Conservation (phyloP, 2,113 vertebrate genomes). For the Oncorhynchus tshawytscha region DNA sequence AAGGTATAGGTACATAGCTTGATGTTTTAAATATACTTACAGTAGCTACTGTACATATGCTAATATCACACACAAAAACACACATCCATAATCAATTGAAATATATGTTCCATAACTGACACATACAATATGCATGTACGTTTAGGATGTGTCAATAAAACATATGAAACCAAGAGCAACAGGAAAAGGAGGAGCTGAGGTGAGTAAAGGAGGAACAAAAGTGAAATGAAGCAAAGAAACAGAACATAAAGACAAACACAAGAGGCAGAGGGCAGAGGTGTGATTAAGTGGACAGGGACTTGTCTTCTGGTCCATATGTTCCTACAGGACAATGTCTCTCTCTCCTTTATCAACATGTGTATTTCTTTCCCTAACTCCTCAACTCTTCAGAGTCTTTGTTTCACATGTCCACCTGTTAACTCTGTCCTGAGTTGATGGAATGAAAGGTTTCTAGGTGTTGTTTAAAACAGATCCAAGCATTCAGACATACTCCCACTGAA, state of each 20-base stretch:
- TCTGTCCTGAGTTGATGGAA: background rate
- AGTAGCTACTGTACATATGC: constrained; percentile 16
- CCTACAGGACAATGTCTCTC: background rate
- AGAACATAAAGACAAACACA: constrained; percentile 60
- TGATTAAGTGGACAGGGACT: constrained; percentile 26
- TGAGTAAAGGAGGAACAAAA: constrained; percentile 37
- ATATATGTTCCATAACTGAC: constrained; percentile 58
- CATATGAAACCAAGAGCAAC: constrained; percentile 55
- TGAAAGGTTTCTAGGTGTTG: background rate
- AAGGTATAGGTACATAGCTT: background rate
- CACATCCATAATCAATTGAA: constrained; percentile 53
- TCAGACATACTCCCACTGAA: no score
- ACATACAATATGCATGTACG: constrained; percentile 72
- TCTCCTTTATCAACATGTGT: background rate
- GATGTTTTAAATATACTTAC: background rate
- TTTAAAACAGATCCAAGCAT: no score
- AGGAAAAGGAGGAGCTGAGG: constrained; percentile 6
- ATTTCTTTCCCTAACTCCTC: background rate
- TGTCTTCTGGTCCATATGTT: constrained; percentile 28
- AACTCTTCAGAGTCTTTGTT: background rate
- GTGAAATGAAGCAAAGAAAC: constrained; percentile 58
- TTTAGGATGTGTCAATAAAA: constrained; percentile 67
- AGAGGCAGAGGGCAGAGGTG: constrained; percentile 13
- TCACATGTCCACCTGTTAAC: no score
- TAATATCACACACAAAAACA: constrained; percentile 50